phyloP scores from a whole-genome alignment of 2,113 vertebrate species.

The Scomber colias region DNA sequence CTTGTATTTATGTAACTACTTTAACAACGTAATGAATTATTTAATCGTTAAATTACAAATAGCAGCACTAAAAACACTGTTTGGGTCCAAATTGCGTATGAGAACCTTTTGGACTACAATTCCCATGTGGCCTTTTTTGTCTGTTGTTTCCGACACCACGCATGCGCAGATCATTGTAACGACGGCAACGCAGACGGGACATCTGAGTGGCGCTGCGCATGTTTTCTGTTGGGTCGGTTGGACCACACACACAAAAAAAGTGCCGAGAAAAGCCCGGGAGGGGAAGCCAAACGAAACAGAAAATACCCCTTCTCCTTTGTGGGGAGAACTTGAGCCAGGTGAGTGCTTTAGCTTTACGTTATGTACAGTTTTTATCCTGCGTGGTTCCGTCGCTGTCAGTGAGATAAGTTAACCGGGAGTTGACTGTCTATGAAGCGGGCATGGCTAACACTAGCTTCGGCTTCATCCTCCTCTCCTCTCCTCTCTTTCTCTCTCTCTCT shows the following conservation, averaged over 20 bases:
- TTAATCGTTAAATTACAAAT: too few species aligned
- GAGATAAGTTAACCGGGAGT: slow-evolving; percentile 31
- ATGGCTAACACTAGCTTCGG: slow-evolving; percentile 60
- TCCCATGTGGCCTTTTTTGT: not conserved
- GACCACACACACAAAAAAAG: slow-evolving; percentile 44
- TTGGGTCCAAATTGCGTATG: too few species aligned
- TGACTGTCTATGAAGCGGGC: slow-evolving; percentile 48
- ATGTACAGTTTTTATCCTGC: too few species aligned
- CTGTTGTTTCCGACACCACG: accelerated
- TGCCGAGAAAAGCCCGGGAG: slow-evolving; percentile 47
- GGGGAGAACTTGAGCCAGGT: slow-evolving; percentile 43
- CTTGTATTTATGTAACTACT: too few species aligned
- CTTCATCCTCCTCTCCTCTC: slow-evolving; percentile 6
- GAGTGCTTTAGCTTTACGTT: slow-evolving; percentile 1
- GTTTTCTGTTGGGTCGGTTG: slow-evolving; percentile 46
- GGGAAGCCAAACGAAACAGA: slow-evolving; percentile 45
- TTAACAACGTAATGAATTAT: too few species aligned
- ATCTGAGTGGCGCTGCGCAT: not conserved
- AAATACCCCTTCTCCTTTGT: not conserved
- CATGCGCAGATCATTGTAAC: slow-evolving; percentile 23
- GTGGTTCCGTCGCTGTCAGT: slow-evolving; percentile 8
- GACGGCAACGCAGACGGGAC: slow-evolving; percentile 61
- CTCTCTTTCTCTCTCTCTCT: too few species aligned
- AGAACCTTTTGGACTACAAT: slow-evolving; percentile 44
- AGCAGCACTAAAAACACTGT: too few species aligned